Evolutionary conservation across 2,888 invertebrate species (phyloP).

Genomic region (Apamea epomidion): DNA sequence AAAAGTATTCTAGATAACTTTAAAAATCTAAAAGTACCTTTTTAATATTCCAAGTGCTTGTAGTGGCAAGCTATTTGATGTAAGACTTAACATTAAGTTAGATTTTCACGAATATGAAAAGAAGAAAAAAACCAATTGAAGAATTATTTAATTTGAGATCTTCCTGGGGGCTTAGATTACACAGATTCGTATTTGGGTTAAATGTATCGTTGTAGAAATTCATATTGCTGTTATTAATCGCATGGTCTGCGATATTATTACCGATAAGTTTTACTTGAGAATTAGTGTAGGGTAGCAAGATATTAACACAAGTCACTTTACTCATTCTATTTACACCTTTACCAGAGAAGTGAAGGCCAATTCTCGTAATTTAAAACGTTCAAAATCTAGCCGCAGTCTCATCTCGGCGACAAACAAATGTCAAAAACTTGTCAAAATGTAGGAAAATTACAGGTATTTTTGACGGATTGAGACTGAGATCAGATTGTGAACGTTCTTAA

Average conservation of each 20-base stretch:
- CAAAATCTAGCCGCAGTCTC: no score
- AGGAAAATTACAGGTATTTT: no score
- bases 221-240: not conserved
- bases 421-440: no score
- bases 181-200: not conserved
- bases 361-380: no score
- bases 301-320: not conserved
- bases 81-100: not conserved
- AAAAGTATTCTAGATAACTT: not conserved
- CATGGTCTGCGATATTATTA: not conserved
- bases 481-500: no score
- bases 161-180: not conserved
- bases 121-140: not conserved
- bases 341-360: no score
- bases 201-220: not conserved
- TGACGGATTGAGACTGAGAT: no score
- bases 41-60: slow-evolving; percentile 24
- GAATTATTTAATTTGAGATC: not conserved
- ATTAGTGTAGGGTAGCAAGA: no score
- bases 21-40: not conserved
- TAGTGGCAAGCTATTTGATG: slow-evolving; percentile 5
- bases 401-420: no score
- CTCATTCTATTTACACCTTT: not conserved
- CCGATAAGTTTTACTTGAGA: not conserved
- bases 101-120: slow-evolving; percentile 28